Conservation (phyloP, 1,140 invertebrate species). For the Nebria ingens region DNA sequence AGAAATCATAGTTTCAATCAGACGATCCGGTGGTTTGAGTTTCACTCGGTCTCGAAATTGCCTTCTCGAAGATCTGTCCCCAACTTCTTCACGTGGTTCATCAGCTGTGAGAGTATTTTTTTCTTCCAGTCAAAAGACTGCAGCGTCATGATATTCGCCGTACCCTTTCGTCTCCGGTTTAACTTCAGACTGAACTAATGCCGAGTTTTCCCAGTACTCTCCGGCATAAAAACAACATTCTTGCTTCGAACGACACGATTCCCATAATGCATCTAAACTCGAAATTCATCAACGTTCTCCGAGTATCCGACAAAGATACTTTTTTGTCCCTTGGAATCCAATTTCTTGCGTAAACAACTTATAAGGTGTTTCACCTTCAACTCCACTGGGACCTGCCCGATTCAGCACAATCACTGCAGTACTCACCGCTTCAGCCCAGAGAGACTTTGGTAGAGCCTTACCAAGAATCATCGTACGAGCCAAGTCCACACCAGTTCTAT, state of each 20-base stretch:
- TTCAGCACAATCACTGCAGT: constrained; percentile 26
- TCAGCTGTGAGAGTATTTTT: not conserved
- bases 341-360: constrained; percentile 30
- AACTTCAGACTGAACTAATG: too few species aligned
- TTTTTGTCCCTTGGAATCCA: constrained; percentile 28
- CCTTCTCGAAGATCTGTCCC: too few species aligned
- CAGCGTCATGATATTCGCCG: too few species aligned
- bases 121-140: not conserved
- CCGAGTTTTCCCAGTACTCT: too few species aligned
- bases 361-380: constrained; percentile 20
- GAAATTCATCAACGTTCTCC: constrained; percentile 21
- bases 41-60: too few species aligned
- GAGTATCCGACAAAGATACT: constrained; percentile 34
- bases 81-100: not conserved
- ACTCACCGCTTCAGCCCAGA: constrained; percentile 32
- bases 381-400: constrained; percentile 17
- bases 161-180: too few species aligned
- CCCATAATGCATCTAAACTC: too few species aligned
- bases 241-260: too few species aligned
- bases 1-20: too few species aligned
- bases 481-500: constrained; percentile 29
- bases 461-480: constrained; percentile 24
- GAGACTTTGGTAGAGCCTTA: constrained; percentile 15
- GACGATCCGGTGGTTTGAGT: too few species aligned
- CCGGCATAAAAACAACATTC: too few species aligned